Conservation (phyloP, 2,888 invertebrate genomes). For the Pterostichus madidus region DNA sequence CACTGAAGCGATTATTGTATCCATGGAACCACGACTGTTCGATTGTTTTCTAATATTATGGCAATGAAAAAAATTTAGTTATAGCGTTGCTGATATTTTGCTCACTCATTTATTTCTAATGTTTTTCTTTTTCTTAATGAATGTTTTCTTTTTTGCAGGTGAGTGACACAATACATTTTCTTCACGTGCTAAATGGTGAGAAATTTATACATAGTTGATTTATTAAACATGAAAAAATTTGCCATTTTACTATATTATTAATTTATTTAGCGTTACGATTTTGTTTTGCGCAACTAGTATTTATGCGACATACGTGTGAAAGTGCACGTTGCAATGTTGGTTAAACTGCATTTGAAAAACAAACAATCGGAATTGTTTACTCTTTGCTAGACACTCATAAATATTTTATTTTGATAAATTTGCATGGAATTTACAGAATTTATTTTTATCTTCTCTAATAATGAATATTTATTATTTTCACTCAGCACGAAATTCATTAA, state of each 20-base stretch:
- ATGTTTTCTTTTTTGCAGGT: slow-evolving; percentile 14
- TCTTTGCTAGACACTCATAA: neutral
- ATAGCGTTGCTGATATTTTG: no score
- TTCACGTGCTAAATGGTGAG: slow-evolving; percentile 1
- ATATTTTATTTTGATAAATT: slow-evolving; percentile 13
- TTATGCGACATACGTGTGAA: slow-evolving; percentile 33
- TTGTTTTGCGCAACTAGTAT: neutral
- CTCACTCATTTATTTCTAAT: no score
- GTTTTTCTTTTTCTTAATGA: neutral
- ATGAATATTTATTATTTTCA: slow-evolving; percentile 12
- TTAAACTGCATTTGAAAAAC: slow-evolving; percentile 24
- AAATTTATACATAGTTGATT: neutral
- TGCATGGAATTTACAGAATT: neutral
- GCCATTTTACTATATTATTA: neutral
- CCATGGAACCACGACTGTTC: no score
- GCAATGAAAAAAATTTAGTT: no score
- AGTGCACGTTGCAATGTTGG: slow-evolving; percentile 19
- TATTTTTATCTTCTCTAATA: neutral
- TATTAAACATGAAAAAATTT: neutral
- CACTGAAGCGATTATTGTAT: no score
- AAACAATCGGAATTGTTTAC: slow-evolving; percentile 20
- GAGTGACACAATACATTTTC: neutral
- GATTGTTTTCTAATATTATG: no score
- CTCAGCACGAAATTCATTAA: neutral
- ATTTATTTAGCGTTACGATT: neutral